Evolutionary conservation across 2,797 vertebrate species (phyloP).

Genomic region (Rhabdophis nuchalis): DNA sequence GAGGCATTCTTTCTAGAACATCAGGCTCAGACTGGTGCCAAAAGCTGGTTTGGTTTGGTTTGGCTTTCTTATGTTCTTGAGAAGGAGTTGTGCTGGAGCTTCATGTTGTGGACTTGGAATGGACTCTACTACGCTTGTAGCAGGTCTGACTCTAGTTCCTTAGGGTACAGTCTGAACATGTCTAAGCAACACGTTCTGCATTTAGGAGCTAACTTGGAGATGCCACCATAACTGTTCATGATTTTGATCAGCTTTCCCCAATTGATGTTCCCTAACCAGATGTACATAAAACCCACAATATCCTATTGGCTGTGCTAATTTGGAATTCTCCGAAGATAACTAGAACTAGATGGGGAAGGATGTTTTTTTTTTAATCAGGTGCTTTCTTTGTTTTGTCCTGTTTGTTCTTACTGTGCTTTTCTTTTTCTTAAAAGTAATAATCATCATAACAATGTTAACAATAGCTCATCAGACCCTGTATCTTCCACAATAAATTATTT

Average conservation of each 20-base stretch:
- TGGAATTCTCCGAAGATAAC: slow-evolving; percentile 8
- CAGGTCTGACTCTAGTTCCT: not conserved
- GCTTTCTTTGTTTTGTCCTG: slow-evolving; percentile 1
- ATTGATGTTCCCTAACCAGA: not conserved
- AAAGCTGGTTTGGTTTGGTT: not conserved
- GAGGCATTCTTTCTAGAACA: slow-evolving; percentile 37
- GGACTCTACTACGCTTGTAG: not conserved
- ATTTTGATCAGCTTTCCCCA: not conserved
- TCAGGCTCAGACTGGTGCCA: slow-evolving; percentile 53
- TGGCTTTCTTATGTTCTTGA: not conserved
- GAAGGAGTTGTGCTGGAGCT: not conserved
- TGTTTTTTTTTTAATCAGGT: not conserved
- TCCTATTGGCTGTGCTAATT: not conserved
- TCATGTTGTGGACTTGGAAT: not conserved
- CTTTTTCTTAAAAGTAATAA: not conserved
- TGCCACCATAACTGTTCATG: not conserved
- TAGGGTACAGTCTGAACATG: not conserved
- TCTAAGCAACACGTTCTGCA: not conserved
- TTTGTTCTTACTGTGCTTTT: slow-evolving; percentile 4
- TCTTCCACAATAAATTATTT: slow-evolving; percentile 8
- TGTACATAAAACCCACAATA: not conserved
- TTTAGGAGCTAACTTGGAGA: not conserved
- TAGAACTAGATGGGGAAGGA: not conserved
- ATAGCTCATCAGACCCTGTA: not conserved
- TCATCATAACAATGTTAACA: slow-evolving; percentile 1